Evolutionary conservation across 2,888 invertebrate species (phyloP), one percentile per base, ranked within the genome.

Genomic region (Drosophila sordidula): DNA sequence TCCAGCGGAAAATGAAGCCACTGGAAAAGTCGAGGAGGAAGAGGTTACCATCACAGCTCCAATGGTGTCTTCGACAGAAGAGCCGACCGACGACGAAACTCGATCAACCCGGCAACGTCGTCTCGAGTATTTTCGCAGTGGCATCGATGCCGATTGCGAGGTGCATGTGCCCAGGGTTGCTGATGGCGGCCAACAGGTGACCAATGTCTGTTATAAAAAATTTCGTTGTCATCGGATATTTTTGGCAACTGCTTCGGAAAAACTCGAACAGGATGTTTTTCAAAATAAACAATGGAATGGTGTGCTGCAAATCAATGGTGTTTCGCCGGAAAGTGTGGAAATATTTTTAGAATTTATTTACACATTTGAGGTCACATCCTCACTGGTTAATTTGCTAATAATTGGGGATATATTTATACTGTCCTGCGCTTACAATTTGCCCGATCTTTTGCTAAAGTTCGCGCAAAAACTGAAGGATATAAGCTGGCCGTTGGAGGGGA

Each of bases 321-420:
- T 83, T 1, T 78, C 78, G 0, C 65, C 75, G 3, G 71, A 83
- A 9, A 78, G 80, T 45, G 83, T 80, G 1, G 75, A 78, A 57
- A 66, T 81, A 6, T 81, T 82, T 14, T 52, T 81, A 4, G 81
- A 81, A 58, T 81, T 66, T 26, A 73, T 83, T 9, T 81, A 81
- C 26, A 83, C 80, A 0, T 83, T 83, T 5, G 78, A 81, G n/a
- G 44, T 80, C 9, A 42, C 47, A 18, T 39, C 64, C 1, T 5
- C 58, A 4, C 22, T 32, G 5, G 62, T 68, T 0, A 16, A 67
- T 12, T 16, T 73, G 8, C 18, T 25, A 0, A 12, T 61, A 0
- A 45, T 80, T 29, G 67, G 69, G 0, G 78, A 81, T 39, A 73
- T 81, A 32, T 80, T 65, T n/a, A 61, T 78, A 11, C 49, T 81